Conservation (phyloP, 1,140 invertebrate genomes). For the Formica exsecta region DNA sequence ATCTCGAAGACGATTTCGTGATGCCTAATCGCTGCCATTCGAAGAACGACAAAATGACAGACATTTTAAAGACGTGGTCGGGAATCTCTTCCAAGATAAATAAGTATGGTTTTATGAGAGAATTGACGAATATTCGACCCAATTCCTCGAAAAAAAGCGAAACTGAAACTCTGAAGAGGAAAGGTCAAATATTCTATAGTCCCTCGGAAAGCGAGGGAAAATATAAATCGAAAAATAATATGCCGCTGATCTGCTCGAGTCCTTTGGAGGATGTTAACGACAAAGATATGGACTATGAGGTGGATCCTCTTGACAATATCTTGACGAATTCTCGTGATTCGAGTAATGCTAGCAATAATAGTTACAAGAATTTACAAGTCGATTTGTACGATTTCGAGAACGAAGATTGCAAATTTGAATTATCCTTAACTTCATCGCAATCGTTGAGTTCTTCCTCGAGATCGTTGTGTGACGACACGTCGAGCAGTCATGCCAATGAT, state of each 20-base stretch:
- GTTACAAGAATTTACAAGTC: slow-evolving; percentile 34
- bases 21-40: not conserved
- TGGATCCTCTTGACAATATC: not conserved
- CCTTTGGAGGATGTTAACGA: not conserved
- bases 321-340: slow-evolving; percentile 19
- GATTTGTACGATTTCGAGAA: slow-evolving; percentile 8
- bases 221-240: not conserved
- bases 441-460: not conserved
- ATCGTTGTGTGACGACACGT: not conserved
- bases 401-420: not conserved
- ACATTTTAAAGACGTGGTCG: not conserved
- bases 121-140: too few relatives aligned
- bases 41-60: not conserved
- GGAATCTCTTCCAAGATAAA: slow-evolving; percentile 11
- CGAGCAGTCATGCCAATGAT: not conserved
- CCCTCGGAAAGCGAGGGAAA: not conserved
- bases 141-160: not conserved
- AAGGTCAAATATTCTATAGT: not conserved
- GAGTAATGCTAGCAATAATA: not conserved
- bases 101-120: not conserved
- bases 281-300: not conserved
- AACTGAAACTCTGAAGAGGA: not conserved
- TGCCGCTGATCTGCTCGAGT: not conserved
- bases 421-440: not conserved
- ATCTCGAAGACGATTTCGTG: not conserved